Evolutionary conservation across 2,888 invertebrate species (phyloP), one percentile per base, ranked within the genome.

Genomic region (Sphaerolaimus hirsutus): DNA sequence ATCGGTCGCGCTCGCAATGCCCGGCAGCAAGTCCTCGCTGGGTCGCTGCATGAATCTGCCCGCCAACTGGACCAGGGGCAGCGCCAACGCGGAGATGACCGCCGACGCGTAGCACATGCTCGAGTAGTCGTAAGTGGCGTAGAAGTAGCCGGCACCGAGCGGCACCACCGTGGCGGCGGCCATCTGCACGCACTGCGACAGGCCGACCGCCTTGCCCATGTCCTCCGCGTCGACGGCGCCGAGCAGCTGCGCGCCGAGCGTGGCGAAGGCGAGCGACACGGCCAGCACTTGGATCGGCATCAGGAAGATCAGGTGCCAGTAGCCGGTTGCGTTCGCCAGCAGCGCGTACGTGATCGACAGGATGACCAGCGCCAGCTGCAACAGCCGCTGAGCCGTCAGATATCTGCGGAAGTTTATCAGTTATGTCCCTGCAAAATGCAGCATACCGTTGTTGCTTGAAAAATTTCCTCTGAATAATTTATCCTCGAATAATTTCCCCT

Each of bases 211-310:
- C 43, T 58, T 58, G 38, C 58, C 58, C 21, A 53, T 47, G 43
- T 54, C 48, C 14, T 45, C 44, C 36, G 53, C 51, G 3, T 56
- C 54, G 14, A 54, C 56, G 26, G 51, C 49, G 32, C 52, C 51
- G 51, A 56, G 49, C 7, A 57, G 49, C 48, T 57, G 57, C 23
- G 56, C 56, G 19, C 55, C 50, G 36, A 58, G 52, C 45, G 56
- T 56, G 21, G 56, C 56, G 37, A 56, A 47, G 38, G 51, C 54
- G 45, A 58, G 52, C 36, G 54, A 55, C 21, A 54, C 52, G 14
- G 54, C 56, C 38, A 54, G 41, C n/a, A 58, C 52, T 51, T 57
- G 56, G 35, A 57, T 24, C 2, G 58, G 58, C 54, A 57, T 53
- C 38, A 56, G 53, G 23, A 56, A 46, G 19, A 57, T 45, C 19